Evolutionary conservation across 2,113 vertebrate species (phyloP).

Genomic region (Elgaria multicarinata): DNA sequence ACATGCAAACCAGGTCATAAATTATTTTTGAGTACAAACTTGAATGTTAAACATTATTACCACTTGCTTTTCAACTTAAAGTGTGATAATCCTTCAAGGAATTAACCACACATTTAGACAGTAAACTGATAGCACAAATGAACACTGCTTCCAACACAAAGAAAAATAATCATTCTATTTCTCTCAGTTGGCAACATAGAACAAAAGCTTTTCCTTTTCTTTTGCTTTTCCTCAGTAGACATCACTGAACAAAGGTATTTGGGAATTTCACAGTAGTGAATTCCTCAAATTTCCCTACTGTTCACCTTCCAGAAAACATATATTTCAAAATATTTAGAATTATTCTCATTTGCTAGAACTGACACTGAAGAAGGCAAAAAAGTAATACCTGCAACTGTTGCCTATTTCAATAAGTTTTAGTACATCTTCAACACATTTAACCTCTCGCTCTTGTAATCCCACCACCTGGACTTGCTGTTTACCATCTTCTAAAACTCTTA

Average conservation of each 20-base stretch:
- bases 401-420: slow-evolving; percentile 97
- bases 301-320: background rate
- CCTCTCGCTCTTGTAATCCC: slow-evolving; percentile 93
- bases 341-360: background rate
- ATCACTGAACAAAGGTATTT: background rate
- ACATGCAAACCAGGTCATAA: background rate
- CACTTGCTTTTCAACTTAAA: slow-evolving; percentile 19
- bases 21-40: background rate
- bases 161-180: background rate
- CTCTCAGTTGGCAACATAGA: background rate
- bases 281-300: background rate
- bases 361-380: slow-evolving; percentile 35
- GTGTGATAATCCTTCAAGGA: slow-evolving; percentile 41
- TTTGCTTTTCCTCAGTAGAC: background rate
- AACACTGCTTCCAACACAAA: slow-evolving; percentile 5
- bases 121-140: slow-evolving; percentile 48
- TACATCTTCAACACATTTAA: slow-evolving; percentile 96
- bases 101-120: slow-evolving; percentile 38
- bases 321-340: background rate
- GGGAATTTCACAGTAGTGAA: too few relatives aligned
- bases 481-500: slow-evolving; percentile 96
- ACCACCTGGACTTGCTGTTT: slow-evolving; percentile 99
- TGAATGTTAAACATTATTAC: background rate
- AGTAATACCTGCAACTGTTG: slow-evolving; percentile 95
- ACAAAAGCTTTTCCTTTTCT: too few relatives aligned